Evolutionary conservation across 1,140 invertebrate genomes (phyloP), one percentile per base, ranked within the genome.

Genomic region (Hormaphis cornu): DNA sequence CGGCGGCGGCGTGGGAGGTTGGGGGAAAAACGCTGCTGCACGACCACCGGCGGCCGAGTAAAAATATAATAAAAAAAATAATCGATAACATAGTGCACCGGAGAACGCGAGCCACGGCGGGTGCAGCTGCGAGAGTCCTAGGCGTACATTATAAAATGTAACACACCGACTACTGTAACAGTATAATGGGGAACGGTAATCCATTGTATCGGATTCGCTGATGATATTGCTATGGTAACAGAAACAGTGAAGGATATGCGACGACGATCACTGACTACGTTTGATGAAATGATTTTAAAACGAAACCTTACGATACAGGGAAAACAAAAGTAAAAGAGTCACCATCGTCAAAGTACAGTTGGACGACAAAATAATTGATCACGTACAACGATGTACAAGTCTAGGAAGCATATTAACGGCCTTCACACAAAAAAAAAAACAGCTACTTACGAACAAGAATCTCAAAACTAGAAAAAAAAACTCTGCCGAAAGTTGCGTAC

Each of bases 191-290:
- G 70, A 28, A 50, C 30, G 22, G 56, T 71, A 42, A 71, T 73
- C 20, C 72, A 59, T 26, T 37, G 35, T 3, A 20, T 71, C 12
- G 71, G 72, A 69, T 73, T 73, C 46, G 70, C 71, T 20, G 70
- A 73, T 59, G 69, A 73, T 16, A 44, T 73, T 37, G 69, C 35
- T 10, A 7, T 59, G 12, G 22, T 72, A 33, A 70, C 72, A 22
- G 72, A 72, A 8, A 50, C 59, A 12, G 46, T 40, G 18, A 56
- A 66, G 30, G 71, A 59, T 12, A 20, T 73, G 16, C n/a, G n/a
- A n/a, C 26, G 35, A 26, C 58, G 4, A 46, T 46, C 16, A 12
- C 42, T 46, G 42, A n/a, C 42, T 46, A 46, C 42, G 18, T 46
- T 46, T 28, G 20, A 72, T 73, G 70, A 35, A 72, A 20, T 46